Evolutionary conservation across 1,140 invertebrate species (phyloP), one percentile per base, ranked within the genome.

Genomic region (Drosophila quadrilineata): DNA sequence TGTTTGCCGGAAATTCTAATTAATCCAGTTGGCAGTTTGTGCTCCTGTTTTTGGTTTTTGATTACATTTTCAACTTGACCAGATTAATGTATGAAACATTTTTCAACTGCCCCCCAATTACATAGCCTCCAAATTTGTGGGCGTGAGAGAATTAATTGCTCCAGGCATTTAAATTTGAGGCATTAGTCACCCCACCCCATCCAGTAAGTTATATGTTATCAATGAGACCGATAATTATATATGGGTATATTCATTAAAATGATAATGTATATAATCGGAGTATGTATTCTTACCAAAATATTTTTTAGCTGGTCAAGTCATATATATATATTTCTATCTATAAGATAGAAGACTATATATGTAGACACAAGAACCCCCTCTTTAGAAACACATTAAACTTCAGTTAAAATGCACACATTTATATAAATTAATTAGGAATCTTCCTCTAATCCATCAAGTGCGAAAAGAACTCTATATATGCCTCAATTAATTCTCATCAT

Each of bases 401-500:
- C 28, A 64, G 63, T 63, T 59, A 48, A 49, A 45, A 35, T 50
- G 24, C 28, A 35, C 52, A 54, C 28, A 58, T 66, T 71, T 67
- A 76, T 76, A 54, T 36, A 71, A 68, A 77, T 77, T 72, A 76
- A 76, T 76, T 72, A 49, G 31, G 43, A 60, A 50, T 28, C 41
- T 17, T 40, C 29, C 36, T 31, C 49, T 62, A 58, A 65, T 67
- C 43, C 24, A 56, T 71, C 73, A 69, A 72, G 41, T 76, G 74
- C 64, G 6, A 43, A 26, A 31, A 53, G 53, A 73, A 46, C 56
- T 17, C 50, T 48, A 29, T 49, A 71, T 29, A 56, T 63, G 67
- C 53, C 50, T 56, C 76, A 82, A 82, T 80, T 80, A 67, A 82
- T 71, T 82, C 73, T 52, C 60, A 82, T 82, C 57, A 64, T 57